These are phyloP conservation scores for Polyommatus iphigenia DNA, from an alignment of 2,888 invertebrate species.

Conservation along the genomic window DNA sequence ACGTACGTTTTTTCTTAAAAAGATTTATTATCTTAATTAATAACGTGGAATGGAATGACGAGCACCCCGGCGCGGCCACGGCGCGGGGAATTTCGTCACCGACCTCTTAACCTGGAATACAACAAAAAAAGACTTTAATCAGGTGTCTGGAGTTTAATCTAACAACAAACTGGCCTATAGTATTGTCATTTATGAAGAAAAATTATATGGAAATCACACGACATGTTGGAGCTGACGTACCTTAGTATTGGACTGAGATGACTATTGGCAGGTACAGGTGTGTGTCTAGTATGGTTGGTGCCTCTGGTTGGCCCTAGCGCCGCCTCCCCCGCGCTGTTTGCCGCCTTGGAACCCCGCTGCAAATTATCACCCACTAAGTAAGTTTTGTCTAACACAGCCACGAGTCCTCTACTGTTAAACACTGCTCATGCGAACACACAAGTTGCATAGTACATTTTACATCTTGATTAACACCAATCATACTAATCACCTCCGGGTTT, in stretches of 20 bases:
- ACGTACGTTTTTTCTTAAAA: slow-evolving; percentile 72
- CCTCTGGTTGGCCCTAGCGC: slow-evolving; percentile 89
- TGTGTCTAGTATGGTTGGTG: slow-evolving; percentile 90
- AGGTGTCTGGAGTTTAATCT: too few relatives aligned
- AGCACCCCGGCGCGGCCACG: slow-evolving; percentile 54
- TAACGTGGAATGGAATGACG: slow-evolving; percentile 78
- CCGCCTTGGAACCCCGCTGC: slow-evolving; percentile 87
- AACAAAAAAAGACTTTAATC: not conserved
- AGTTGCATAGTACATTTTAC: not conserved
- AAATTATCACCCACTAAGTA: slow-evolving; percentile 41
- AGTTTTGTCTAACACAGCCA: not conserved
- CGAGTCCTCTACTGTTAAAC: slow-evolving; percentile 9
- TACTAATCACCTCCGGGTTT: not conserved
- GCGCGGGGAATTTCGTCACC: slow-evolving; percentile 71
- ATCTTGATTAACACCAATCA: not conserved
- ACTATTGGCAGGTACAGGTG: slow-evolving; percentile 69
- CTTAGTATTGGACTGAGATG: slow-evolving; percentile 77
- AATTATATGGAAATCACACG: not conserved
- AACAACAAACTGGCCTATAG: too few relatives aligned
- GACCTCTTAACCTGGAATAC: slow-evolving; percentile 77
- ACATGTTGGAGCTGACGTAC: slow-evolving; percentile 44
- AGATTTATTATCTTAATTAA: slow-evolving; percentile 73
- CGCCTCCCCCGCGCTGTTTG: slow-evolving; percentile 89
- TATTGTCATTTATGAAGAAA: too few relatives aligned
- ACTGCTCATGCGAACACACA: slow-evolving; percentile 22